Evolutionary conservation across 2,113 vertebrate species (phyloP), one percentile per base, ranked within the genome.

Genomic region (Crocuta crocuta): DNA sequence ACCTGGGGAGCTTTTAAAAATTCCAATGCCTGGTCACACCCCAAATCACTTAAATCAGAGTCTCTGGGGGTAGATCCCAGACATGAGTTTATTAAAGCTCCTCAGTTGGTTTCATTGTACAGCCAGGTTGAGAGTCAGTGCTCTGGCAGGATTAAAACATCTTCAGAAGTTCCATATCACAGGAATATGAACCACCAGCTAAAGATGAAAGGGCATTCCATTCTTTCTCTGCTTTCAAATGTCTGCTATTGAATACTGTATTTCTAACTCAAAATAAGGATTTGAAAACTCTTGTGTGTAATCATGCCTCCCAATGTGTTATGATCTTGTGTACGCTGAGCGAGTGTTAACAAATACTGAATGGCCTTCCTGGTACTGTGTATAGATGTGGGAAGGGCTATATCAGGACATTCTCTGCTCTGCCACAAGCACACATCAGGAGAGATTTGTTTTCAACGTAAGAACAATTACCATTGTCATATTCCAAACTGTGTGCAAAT

Each of bases 401-500:
- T 97, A 97, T 98, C 97, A 98, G 97, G 98, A 98, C 96, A 95
- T 88, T 95, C 92, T 88, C 98, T 98, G 95, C 93, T 98, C 97
- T 97, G 96, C 97, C 95, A 97, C 91, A 98, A 98, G 98, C 97
- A 98, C 61, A 95, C 89, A 98, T 98, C 96, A 97, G 96, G 96
- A 98, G 98, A 98, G 95, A 97, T 98, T 98, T 98, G 97, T 98
- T 98, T 99, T 98, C 97, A 97, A 70, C 86, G 93, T 81, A 98
- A 98, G 98, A 99, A 98, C 98, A 99, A 98, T 98, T 98, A 98
- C 98, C 86, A 97, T 98, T 98, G 98, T 98, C 98, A 98, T 98
- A 98, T 98, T 98, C 97, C 96, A 98, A 98, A 99, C 96, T 84
- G 97, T 98, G 98, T 90, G 71, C 96, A 98, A 99, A 99, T 98